Percentiles rank a stretch among this genome's conserved stretches.
These are phyloP conservation scores for Cnemophilus loriae DNA, from an alignment of 2,113 vertebrate species.

Conservation along the genomic window DNA sequence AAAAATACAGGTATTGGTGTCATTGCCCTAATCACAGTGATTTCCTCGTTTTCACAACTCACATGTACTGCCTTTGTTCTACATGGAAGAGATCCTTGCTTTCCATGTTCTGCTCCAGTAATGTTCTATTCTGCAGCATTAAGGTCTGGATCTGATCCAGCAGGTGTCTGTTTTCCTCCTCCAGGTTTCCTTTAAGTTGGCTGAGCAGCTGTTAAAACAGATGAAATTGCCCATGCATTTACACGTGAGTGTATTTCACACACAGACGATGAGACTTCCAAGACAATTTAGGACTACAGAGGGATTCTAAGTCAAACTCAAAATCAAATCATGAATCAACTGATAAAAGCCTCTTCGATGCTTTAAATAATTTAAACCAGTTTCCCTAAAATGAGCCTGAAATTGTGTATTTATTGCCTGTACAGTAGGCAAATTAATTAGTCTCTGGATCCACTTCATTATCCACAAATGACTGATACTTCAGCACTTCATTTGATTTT, in stretches of 20 bases:
- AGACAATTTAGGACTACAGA: not conserved
- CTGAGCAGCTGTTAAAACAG: slow-evolving; percentile 85
- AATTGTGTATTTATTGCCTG: not conserved
- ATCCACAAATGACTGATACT: not conserved
- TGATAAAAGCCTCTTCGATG: not conserved
- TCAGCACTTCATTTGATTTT: not conserved
- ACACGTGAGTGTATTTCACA: not conserved
- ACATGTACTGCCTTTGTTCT: slow-evolving; percentile 98
- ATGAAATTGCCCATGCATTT: not conserved
- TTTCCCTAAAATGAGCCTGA: not conserved
- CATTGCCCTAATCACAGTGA: not conserved
- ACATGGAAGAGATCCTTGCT: slow-evolving; percentile 99
- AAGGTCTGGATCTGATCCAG: slow-evolving; percentile 97
- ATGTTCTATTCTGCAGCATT: slow-evolving; percentile 94
- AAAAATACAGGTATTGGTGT: not conserved
- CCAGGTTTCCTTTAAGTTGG: slow-evolving; percentile 96
- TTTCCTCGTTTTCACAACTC: slow-evolving; percentile 52
- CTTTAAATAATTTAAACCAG: not conserved
- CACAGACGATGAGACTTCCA: not conserved
- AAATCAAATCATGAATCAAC: not conserved
- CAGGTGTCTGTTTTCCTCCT: slow-evolving; percentile 96
- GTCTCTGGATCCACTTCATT: not conserved
- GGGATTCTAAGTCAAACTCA: not conserved
- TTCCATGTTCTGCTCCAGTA: slow-evolving; percentile 98
- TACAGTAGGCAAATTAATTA: not conserved